Evolutionary conservation across 53 echinoderm and acorn worm species (phyloP), one percentile per base, ranked within the genome.

Genomic region (Zoroaster sp.): DNA sequence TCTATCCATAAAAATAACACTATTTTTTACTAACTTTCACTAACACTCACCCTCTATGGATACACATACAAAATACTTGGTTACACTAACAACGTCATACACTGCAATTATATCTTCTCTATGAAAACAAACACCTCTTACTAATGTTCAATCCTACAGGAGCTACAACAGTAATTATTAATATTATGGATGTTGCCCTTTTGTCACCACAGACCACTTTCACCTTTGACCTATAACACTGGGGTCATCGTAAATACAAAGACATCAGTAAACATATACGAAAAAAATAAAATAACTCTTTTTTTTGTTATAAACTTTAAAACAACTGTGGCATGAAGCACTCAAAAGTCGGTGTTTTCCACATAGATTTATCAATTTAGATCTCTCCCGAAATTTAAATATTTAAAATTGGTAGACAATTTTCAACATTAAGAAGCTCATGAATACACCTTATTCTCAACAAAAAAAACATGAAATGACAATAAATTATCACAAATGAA

Each of bases 161-260:
- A 59, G 63, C 28, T 28, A 59, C 63, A 59, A 2, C 11, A 28
- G 63, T 9, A 59, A 28, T 59, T 25, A 59, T 28, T n/a, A n/a
- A n/a, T n/a, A n/a, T n/a, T 28, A 25, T 28, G 28, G 28, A 59
- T 59, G 63, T 28, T 59, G 9, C 63, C 63, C 63, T 28, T 10
- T 59, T 21, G 63, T 59, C 63, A 59, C 1, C 21, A 20, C 18
- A 54, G 54, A 54, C 54, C 18, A 21, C 47, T 34, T 75, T 38
- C 6, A 66, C 66, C 66, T 34, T 69, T 75, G 75, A 80, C 80
- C 80, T 80, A 35, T 59, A 66, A 81, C 81, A 81, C 18, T 67
- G 63, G 54, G 42, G 36, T 37, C 40, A 20, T 12, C 32, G 7
- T 66, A 40, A 67, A 67, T 66, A 68, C 67, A 68, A 39, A 66